A percentile compares a stretch with the other conserved stretches of the same genome.
Evolutionary conservation across 1,140 invertebrate genomes (phyloP).

Genomic region (Bombus confusus): DNA sequence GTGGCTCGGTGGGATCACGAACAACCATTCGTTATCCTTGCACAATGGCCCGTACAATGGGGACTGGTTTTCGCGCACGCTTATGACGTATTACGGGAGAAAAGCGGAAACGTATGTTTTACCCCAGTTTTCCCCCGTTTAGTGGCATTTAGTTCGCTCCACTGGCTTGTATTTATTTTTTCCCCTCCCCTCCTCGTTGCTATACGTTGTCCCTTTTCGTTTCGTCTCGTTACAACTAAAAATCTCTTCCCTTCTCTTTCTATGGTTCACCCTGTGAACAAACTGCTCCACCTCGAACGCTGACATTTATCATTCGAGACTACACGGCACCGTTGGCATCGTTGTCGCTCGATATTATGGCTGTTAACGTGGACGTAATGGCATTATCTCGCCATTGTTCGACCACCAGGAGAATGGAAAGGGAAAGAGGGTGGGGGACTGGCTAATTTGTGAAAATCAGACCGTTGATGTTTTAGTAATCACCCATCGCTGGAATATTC

Average conservation of each 20-base stretch:
- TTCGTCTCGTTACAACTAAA: background rate
- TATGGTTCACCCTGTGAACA: conserved; percentile 22
- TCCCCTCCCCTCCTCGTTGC: conserved; percentile 9
- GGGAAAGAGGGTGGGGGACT: background rate
- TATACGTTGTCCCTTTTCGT: conserved; percentile 17
- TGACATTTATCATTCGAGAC: conserved; percentile 76
- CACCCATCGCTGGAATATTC: background rate
- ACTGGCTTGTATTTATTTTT: conserved; percentile 76
- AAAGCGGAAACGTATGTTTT: conserved; percentile 81
- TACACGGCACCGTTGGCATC: conserved; percentile 59
- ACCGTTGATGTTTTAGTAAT: conserved; percentile 37
- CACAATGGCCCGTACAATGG: conserved; percentile 73
- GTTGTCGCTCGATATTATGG: conserved; percentile 72
- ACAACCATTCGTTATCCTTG: conserved; percentile 75
- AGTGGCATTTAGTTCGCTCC: conserved; percentile 78
- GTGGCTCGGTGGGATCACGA: conserved; percentile 53
- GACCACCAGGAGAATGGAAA: conserved; percentile 47
- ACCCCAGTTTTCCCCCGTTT: conserved; percentile 77
- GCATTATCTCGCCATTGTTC: conserved; percentile 72
- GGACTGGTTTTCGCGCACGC: conserved; percentile 72
- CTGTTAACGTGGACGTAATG: conserved; percentile 75
- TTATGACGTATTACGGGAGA: conserved; percentile 79
- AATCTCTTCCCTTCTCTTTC: conserved; percentile 36
- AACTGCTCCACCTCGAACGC: conserved; percentile 65
- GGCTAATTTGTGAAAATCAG: conserved; percentile 68